Base-by-base conservation (phyloP, 2,888 invertebrate species). In the Dicyrtoma fusca region DNA sequence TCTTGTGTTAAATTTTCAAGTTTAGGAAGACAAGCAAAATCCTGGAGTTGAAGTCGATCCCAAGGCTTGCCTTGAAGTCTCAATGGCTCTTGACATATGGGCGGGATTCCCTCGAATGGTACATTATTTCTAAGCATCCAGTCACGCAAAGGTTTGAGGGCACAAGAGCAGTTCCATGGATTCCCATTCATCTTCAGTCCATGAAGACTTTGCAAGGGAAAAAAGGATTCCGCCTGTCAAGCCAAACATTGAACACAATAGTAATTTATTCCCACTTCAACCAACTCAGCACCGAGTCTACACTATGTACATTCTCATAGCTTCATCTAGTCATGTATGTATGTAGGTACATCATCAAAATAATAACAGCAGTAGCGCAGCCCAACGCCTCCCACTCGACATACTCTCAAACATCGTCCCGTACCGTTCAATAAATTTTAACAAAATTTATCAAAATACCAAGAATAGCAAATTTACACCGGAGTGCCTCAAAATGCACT, bases 141-240 rank as follows among this genome's bases (percentile, higher is more conserved):
- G 81, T 90, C 89, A 23, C 91, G 85, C 75, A 92, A 83, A 0
- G 92, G 90, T 69, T 91, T 86, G 74, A 93, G 83, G 26, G 87
- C 87, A 82, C 93, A 93, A 53, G 91, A 89, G 83, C 92, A 93
- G 83, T 92, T 90, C 92, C 92, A 92, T 0, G 90, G 91, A 83
- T 93, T 93, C 74, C 87, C 88, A n/a, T 90, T 88, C 76, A 93
- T 83, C 81, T 91, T 91, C 75, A 93, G 84, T 14, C 91, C 91
- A 82, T 91, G 90, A 66, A 93, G 84, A 76, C 88, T 89, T 76
- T 88, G 85, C 59, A 92, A 84, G 11, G 89, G 87, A 0, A 89
- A 90, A 74, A 93, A 85, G 8, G 82, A 80, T 13, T 89, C 88
- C 45, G 88, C 87, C 14, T 91, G 87, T 11, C 71, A 47, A 66